Percentiles rank a stretch among this genome's conserved stretches.
phyloP scores from a whole-genome alignment of 2,888 invertebrate genomes.

The Iphiclides podalirius region DNA sequence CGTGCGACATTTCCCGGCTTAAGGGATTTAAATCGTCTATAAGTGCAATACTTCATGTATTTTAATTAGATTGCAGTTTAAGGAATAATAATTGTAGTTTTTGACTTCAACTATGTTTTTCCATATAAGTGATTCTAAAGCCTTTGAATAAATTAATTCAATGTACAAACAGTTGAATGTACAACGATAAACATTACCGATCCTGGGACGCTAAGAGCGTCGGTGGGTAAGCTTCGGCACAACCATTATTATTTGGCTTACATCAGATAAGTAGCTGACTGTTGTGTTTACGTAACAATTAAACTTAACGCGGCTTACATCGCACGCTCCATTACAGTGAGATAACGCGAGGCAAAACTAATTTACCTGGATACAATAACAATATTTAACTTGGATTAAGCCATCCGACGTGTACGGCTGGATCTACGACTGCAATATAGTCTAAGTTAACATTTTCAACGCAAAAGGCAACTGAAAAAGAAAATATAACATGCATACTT shows the following conservation, averaged over 20 bases:
- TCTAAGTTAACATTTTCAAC: constrained; percentile 9
- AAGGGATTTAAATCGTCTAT: not conserved
- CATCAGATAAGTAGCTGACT: constrained; percentile 30
- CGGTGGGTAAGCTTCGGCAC: constrained; percentile 22
- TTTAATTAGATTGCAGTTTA: too few relatives aligned
- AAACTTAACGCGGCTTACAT: constrained; percentile 30
- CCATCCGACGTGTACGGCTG: constrained; percentile 25
- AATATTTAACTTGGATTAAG: constrained; percentile 30
- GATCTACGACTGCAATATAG: constrained; percentile 7
- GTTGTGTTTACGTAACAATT: constrained; percentile 41
- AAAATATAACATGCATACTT: too few relatives aligned
- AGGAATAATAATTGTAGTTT: too few relatives aligned
- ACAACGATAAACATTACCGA: too few relatives aligned
- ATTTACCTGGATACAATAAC: constrained; percentile 33
- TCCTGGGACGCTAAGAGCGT: too few relatives aligned
- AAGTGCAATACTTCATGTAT: too few relatives aligned
- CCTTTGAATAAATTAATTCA: too few relatives aligned
- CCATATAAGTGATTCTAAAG: too few relatives aligned
- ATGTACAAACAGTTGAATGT: too few relatives aligned
- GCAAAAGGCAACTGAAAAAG: too few relatives aligned
- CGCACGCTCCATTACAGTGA: constrained; percentile 21
- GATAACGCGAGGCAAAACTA: constrained; percentile 34
- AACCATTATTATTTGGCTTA: constrained; percentile 35
- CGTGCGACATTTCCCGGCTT: constrained; percentile 2
- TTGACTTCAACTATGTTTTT: too few relatives aligned